Percentiles rank a stretch among this genome's conserved stretches.
Evolutionary conservation across 2,113 vertebrate species (phyloP).

Genomic region (Desmodus rotundus): DNA sequence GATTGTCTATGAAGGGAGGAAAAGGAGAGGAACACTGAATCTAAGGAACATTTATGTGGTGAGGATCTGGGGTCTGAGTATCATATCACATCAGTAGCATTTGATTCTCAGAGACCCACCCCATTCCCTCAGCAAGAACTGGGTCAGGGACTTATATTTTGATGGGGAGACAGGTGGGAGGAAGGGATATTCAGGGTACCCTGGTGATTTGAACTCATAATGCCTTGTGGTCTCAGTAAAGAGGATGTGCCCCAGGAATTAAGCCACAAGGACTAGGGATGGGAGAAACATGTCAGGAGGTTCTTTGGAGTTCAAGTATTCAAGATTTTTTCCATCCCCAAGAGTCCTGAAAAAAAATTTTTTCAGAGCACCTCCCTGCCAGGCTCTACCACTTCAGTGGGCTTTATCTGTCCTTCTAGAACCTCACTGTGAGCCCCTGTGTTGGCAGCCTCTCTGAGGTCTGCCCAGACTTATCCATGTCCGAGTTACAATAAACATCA

Average conservation of each 20-base stretch:
- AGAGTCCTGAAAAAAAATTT: not conserved
- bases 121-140: not conserved
- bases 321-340: not conserved
- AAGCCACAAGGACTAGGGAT: not conserved
- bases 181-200: not conserved
- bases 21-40: not conserved
- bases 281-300: not conserved
- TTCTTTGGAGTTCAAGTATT: not conserved
- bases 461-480: not conserved
- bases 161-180: not conserved
- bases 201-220: not conserved
- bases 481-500: not conserved
- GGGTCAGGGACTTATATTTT: slow-evolving; percentile 4
- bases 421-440: not conserved
- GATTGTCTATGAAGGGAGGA: not conserved
- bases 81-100: not conserved
- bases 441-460: not conserved
- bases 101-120: not conserved
- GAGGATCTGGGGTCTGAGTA: not conserved
- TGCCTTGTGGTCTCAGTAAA: not conserved
- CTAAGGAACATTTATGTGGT: not conserved
- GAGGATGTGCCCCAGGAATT: not conserved
- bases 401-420: not conserved
- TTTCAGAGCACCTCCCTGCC: not conserved
- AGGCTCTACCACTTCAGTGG: not conserved